Conservation (phyloP, 2,797 vertebrate species). For the Gouania willdenowi region DNA sequence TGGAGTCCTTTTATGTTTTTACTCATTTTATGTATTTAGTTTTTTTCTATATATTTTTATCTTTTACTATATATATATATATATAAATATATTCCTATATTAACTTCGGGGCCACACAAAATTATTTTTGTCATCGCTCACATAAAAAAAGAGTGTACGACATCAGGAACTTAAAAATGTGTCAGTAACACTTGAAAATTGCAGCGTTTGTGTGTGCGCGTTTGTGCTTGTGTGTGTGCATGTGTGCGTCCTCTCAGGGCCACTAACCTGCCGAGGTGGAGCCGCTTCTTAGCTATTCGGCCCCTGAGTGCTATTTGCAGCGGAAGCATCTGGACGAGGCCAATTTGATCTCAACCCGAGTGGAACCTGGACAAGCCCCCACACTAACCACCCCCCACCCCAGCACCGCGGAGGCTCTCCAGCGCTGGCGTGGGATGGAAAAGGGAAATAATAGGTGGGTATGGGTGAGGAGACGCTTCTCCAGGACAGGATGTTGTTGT, state of each 20-base stretch:
- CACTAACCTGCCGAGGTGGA: constrained; percentile 68
- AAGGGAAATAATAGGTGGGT: constrained; percentile 84
- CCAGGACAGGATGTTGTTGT: constrained; percentile 87
- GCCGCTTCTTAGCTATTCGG: constrained; percentile 57
- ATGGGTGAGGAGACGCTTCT: constrained; percentile 82
- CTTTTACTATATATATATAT: no score
- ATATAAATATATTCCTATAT: no score
- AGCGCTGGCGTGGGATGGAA: constrained; percentile 76
- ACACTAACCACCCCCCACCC: constrained; percentile 42
- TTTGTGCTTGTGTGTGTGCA: constrained; percentile 57
- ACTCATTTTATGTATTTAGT: no score
- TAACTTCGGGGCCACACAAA: no score
- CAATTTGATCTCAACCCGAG: constrained; percentile 75
- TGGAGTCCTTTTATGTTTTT: no score
- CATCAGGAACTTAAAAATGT: no score
- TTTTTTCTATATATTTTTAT: no score
- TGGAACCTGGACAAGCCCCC: constrained; percentile 71
- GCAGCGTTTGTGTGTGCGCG: constrained; percentile 11
- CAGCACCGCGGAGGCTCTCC: constrained; percentile 41
- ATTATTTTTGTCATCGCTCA: no score
- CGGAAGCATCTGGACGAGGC: constrained; percentile 80
- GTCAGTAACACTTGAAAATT: no score
- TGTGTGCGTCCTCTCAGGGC: constrained; percentile 48
- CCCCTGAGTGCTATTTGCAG: constrained; percentile 60
- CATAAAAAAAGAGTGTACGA: no score